A percentile compares a stretch with the other conserved stretches of the same genome.
Conservation (phyloP, 2,888 invertebrate species). For the Tridacna gigas region DNA sequence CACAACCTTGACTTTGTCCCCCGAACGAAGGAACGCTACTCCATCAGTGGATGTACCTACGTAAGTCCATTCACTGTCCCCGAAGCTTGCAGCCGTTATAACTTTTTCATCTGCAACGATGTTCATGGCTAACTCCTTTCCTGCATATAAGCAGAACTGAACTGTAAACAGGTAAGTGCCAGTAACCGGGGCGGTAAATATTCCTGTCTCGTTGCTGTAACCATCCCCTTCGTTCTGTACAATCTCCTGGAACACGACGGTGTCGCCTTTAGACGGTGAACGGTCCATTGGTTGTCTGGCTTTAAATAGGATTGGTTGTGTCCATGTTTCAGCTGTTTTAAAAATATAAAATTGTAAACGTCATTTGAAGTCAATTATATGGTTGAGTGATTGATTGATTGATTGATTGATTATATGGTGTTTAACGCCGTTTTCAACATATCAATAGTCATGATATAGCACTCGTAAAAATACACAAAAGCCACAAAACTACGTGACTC, state of each 20-base stretch:
- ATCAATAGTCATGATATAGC: no score
- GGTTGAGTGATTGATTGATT: no score
- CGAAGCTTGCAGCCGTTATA: neutral
- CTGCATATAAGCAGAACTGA: neutral
- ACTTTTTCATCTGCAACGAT: neutral
- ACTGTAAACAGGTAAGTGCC: conserved; percentile 1
- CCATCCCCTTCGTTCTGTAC: neutral
- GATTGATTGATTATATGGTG: no score
- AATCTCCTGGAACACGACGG: neutral
- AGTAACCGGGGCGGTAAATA: neutral
- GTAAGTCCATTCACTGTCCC: neutral
- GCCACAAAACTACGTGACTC: no score
- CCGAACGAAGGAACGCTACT: neutral
- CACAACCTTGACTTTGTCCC: neutral
- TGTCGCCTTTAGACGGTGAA: neutral
- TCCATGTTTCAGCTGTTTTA: neutral
- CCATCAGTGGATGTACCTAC: neutral
- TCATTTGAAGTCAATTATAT: no score
- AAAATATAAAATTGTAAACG: no score
- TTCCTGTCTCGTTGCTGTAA: neutral
- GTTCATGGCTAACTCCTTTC: neutral
- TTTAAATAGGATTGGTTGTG: neutral
- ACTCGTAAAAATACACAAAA: no score
- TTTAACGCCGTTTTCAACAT: no score
- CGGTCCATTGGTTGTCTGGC: neutral